Percentiles rank a stretch among this genome's conserved stretches.
phyloP scores from a whole-genome alignment of 2,888 invertebrate genomes.

The Calameuta filiformis region DNA sequence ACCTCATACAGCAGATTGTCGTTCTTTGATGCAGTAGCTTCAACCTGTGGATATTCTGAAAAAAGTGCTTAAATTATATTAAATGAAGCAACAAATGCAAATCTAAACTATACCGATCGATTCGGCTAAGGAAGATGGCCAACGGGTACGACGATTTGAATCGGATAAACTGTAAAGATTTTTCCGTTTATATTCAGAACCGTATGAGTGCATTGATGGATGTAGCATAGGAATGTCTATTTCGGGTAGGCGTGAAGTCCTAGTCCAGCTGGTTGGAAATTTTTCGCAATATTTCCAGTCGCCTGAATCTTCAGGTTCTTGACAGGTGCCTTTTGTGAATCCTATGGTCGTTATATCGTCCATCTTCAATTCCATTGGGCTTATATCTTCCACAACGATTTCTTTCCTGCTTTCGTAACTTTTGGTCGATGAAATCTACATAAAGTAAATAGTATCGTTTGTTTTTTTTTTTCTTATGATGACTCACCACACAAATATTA shows the following conservation, averaged over 20 bases:
- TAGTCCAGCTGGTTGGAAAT: background rate
- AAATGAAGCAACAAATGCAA: constrained; percentile 10
- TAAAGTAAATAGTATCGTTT: background rate
- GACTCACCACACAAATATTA: background rate
- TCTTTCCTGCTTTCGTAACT: background rate
- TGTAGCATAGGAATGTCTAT: background rate
- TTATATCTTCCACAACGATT: background rate
- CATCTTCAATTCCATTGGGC: background rate
- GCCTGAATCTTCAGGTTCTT: constrained; percentile 29
- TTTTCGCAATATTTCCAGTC: constrained; percentile 35
- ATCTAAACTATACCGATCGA: constrained; percentile 10
- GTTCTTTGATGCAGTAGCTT: background rate
- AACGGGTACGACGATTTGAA: constrained; percentile 17
- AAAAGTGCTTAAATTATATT: constrained; percentile 2
- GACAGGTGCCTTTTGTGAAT: background rate
- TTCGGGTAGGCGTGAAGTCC: background rate
- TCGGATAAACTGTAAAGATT: constrained; percentile 46
- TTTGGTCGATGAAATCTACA: background rate
- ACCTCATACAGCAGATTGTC: constrained; percentile 32
- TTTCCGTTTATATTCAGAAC: constrained; percentile 40
- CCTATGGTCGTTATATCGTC: background rate
- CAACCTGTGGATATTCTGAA: background rate
- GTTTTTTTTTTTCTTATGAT: background rate
- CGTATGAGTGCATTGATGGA: background rate
- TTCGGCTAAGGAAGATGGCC: constrained; percentile 5